These are phyloP conservation scores for Mactromeris polynyma DNA, from an alignment of 2,888 invertebrate genomes.

Conservation along the genomic window DNA sequence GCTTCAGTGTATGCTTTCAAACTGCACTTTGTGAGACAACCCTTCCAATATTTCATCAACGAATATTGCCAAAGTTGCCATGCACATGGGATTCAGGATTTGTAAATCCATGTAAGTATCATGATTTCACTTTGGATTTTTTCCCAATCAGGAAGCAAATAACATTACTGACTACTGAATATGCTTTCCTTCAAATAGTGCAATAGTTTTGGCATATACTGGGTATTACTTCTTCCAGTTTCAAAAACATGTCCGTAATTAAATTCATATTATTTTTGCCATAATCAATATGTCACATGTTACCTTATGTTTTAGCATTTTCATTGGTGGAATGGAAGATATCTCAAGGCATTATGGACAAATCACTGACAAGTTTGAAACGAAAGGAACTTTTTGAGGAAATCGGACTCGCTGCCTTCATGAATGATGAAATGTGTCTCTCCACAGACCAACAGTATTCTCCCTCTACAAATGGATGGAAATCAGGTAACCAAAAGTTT, in stretches of 20 bases:
- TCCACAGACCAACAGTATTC: not conserved
- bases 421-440: conserved; percentile 12
- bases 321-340: conserved; percentile 28
- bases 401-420: conserved; percentile 27
- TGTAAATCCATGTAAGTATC: conserved; percentile 11
- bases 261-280: no score
- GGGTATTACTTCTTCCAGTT: no score
- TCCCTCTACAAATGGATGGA: conserved; percentile 17
- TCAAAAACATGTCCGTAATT: no score
- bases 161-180: no score
- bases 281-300: no score
- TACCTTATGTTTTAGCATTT: conserved; percentile 17
- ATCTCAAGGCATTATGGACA: not conserved
- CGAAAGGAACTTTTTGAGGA: conserved; percentile 25
- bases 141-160: no score
- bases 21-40: conserved; percentile 9
- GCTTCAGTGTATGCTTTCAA: conserved; percentile 6
- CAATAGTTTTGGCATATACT: no score
- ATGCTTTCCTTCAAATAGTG: no score
- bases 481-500: conserved; percentile 14
- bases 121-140: not conserved
- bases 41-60: not conserved
- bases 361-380: not conserved
- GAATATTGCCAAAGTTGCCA: conserved; percentile 1
- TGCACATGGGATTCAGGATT: conserved; percentile 32